Conservation (phyloP, 2,113 vertebrate species). For the Dinomys branickii region DNA sequence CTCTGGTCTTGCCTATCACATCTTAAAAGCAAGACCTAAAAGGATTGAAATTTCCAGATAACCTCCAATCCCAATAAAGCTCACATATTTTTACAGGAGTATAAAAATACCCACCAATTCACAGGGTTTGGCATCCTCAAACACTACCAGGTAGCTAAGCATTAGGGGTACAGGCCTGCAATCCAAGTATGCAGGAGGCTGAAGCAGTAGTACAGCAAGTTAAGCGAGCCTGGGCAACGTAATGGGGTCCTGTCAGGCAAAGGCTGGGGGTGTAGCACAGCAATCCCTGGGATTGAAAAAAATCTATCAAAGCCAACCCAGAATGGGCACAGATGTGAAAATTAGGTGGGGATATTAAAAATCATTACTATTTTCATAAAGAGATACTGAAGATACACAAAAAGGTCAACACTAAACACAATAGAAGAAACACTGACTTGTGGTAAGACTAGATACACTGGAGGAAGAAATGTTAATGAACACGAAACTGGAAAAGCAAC, state of each 20-base stretch:
- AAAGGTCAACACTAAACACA: not conserved
- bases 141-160: not conserved
- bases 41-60: not conserved
- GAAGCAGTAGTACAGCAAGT: not conserved
- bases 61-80: not conserved
- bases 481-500: not conserved
- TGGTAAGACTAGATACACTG: not conserved
- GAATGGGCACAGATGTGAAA: not conserved
- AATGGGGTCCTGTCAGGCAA: not conserved
- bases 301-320: slow-evolving; percentile 1
- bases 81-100: not conserved
- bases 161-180: not conserved
- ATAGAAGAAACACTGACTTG: not conserved
- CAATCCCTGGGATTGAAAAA: not conserved
- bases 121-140: not conserved
- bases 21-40: slow-evolving; percentile 1
- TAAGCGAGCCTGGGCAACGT: not conserved
- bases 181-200: not conserved
- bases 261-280: not conserved
- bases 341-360: not conserved
- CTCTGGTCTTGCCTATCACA: not conserved
- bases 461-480: not conserved
- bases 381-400: not conserved
- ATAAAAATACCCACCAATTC: not conserved
- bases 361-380: not conserved